Evolutionary conservation across 2,113 vertebrate species (phyloP).

Genomic region (Elgaria multicarinata): DNA sequence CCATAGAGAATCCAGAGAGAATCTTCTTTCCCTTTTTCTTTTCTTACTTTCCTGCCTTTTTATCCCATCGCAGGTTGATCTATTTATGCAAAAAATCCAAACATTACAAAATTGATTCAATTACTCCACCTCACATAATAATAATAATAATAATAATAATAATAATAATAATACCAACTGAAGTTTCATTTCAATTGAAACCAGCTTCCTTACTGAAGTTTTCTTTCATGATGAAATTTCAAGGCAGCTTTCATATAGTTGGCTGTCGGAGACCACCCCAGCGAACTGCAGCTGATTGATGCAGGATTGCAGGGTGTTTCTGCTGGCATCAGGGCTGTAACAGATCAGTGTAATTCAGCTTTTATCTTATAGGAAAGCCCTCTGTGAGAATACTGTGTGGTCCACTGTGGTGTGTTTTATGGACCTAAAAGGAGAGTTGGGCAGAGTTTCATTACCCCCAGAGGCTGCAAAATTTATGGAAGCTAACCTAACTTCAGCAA

Average conservation of each 20-base stretch:
- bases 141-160: not conserved
- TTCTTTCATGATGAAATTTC: conserved; percentile 39
- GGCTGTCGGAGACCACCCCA: conserved; percentile 25
- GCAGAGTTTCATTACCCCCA: conserved; percentile 16
- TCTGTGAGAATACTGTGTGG: conserved; percentile 37
- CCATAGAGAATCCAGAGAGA: not conserved
- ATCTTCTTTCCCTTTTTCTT: not conserved
- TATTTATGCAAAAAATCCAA: not conserved
- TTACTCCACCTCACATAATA: not conserved
- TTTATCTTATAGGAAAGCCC: conserved; percentile 34
- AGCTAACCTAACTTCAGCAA: conserved; percentile 26
- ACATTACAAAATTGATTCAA: not conserved
- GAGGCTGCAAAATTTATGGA: conserved; percentile 25
- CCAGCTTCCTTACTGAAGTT: conserved; percentile 23
- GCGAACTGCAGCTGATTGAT: conserved; percentile 33
- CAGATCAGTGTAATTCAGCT: conserved; percentile 37
- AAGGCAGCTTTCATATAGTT: conserved; percentile 32
- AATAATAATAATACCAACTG: not conserved
- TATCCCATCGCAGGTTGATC: not conserved
- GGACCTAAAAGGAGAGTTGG: conserved; percentile 24
- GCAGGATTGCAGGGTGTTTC: conserved; percentile 37
- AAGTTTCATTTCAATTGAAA: conserved; percentile 35
- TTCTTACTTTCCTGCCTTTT: not conserved
- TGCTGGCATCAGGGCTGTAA: conserved; percentile 31
- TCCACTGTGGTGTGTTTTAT: conserved; percentile 35